Conservation (phyloP, 2,888 invertebrate species). For the Oxytorus armatus region DNA sequence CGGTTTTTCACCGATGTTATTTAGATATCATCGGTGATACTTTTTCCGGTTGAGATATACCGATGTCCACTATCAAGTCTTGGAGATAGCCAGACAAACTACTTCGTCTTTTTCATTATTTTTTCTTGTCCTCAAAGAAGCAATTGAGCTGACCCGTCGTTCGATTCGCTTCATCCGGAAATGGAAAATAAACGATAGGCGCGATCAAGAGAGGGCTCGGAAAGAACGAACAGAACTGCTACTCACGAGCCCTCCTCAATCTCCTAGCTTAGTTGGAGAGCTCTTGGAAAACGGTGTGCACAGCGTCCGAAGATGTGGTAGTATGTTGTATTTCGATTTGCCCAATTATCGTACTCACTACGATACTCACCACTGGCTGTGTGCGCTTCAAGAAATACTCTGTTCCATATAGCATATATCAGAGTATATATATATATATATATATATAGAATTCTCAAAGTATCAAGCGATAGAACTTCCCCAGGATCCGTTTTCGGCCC, state of each 20-base stretch:
- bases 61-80: conserved; percentile 29
- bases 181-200: conserved; percentile 62
- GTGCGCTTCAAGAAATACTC: conserved; percentile 40
- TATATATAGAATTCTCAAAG: conserved; percentile 39
- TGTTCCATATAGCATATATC: conserved; percentile 10
- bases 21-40: conserved; percentile 21
- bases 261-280: conserved; percentile 34
- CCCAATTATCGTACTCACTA: conserved; percentile 19
- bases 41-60: not conserved
- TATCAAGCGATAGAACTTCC: conserved; percentile 34
- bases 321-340: conserved; percentile 45
- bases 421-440: conserved; percentile 25
- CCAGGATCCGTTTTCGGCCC: conserved; percentile 52
- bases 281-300: conserved; percentile 44
- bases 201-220: conserved; percentile 36
- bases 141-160: conserved; percentile 26
- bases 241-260: conserved; percentile 50
- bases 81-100: not conserved
- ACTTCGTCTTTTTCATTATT: conserved; percentile 4
- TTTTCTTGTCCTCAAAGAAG: conserved; percentile 34
- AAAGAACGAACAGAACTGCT: conserved; percentile 27
- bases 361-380: conserved; percentile 26
- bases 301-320: conserved; percentile 29
- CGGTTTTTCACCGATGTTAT: not conserved
- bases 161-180: conserved; percentile 41